These are phyloP conservation scores for Percina caprodes DNA, from an alignment of 2,113 vertebrate genomes.

Conservation along the genomic window DNA sequence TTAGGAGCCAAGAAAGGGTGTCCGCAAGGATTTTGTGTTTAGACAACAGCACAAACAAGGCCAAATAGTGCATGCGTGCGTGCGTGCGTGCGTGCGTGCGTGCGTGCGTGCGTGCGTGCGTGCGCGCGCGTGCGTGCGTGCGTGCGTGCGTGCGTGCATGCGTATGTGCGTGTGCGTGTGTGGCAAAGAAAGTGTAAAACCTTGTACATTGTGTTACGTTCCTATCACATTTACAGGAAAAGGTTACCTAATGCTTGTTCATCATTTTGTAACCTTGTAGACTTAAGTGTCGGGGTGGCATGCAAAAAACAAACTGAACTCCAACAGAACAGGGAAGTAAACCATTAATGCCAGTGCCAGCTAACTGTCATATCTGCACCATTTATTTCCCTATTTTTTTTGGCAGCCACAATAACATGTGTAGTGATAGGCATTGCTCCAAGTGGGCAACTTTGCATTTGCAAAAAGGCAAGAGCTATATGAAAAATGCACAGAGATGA, in stretches of 20 bases:
- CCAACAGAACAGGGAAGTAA: slow-evolving; percentile 73
- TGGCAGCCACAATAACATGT: slow-evolving; percentile 40
- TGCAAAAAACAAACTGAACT: slow-evolving; percentile 63
- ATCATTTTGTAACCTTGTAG: slow-evolving; percentile 12
- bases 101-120: not conserved
- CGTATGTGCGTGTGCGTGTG: not conserved
- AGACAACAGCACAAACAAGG: slow-evolving; percentile 64
- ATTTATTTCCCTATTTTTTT: slow-evolving; percentile 81
- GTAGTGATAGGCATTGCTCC: slow-evolving; percentile 71
- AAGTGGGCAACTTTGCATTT: slow-evolving; percentile 80
- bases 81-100: not conserved
- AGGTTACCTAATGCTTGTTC: slow-evolving; percentile 18
- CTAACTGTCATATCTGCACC: slow-evolving; percentile 75
- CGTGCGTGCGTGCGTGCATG: not conserved
- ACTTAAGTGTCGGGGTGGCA: slow-evolving; percentile 26
- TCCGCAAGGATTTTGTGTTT: slow-evolving; percentile 52
- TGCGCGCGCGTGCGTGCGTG: not conserved
- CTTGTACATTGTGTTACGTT: not conserved
- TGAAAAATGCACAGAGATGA: slow-evolving; percentile 64
- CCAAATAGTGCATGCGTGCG: slow-evolving; percentile 21
- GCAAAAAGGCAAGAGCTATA: slow-evolving; percentile 46
- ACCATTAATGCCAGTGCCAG: slow-evolving; percentile 16
- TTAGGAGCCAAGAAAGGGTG: slow-evolving; percentile 9
- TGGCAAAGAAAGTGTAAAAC: not conserved
- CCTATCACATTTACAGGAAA: slow-evolving; percentile 19